A percentile compares a stretch with the other conserved stretches of the same genome.
These are phyloP conservation scores for Henicopernis longicauda DNA, from an alignment of 2,113 vertebrate genomes.

Conservation along the genomic window DNA sequence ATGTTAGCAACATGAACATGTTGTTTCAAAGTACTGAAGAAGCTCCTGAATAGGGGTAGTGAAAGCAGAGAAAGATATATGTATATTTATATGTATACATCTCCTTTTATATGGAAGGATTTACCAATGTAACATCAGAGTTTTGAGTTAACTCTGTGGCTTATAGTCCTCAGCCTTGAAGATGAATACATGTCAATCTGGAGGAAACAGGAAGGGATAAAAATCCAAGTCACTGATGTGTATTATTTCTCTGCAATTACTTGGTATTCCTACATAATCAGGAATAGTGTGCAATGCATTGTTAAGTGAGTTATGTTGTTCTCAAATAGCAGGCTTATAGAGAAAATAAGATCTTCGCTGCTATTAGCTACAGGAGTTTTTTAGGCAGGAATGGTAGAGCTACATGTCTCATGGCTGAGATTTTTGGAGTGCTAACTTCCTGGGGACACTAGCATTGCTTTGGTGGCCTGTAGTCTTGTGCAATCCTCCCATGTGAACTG, in stretches of 20 bases:
- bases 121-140: neutral
- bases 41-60: neutral
- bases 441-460: neutral
- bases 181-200: neutral
- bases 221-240: neutral
- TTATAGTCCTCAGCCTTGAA: neutral
- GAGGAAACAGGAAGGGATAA: neutral
- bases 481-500: neutral
- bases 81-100: neutral
- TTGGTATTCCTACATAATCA: slow-evolving; percentile 4
- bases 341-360: neutral
- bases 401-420: neutral
- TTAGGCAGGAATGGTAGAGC: neutral
- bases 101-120: neutral
- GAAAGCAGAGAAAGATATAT: neutral
- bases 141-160: neutral
- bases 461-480: neutral
- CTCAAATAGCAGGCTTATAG: neutral
- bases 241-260: slow-evolving; percentile 30
- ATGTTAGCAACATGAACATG: rapidly evolving
- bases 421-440: neutral
- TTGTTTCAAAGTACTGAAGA: neutral
- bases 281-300: neutral
- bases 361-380: neutral
- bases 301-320: neutral